phyloP scores from a whole-genome alignment of 2,888 invertebrate species.

The Rhopalosiphum nymphaeae region DNA sequence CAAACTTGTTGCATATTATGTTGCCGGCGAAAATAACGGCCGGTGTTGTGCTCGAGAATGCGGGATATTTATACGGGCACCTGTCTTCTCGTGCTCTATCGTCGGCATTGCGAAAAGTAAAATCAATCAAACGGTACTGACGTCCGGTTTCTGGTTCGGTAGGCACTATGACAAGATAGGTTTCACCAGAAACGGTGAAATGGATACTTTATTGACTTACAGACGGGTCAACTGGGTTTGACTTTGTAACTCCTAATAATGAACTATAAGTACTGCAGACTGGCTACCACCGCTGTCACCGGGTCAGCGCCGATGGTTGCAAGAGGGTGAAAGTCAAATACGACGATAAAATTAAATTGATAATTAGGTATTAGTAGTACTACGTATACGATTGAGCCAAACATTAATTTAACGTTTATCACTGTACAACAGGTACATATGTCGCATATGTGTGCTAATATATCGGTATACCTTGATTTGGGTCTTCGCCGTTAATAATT shows the following conservation, averaged over 20 bases:
- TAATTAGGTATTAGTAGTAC: not conserved
- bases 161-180: too few relatives aligned
- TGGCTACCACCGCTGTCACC: not conserved
- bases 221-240: not conserved
- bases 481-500: not conserved
- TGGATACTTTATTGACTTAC: slow-evolving; percentile 17
- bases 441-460: not conserved
- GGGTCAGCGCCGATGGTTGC: not conserved
- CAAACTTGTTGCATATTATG: not conserved
- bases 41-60: not conserved
- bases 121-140: slow-evolving; percentile 12
- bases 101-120: not conserved
- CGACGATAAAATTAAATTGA: not conserved
- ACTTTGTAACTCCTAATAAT: not conserved
- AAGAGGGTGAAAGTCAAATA: not conserved
- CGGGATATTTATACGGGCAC: not conserved
- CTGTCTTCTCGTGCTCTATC: not conserved
- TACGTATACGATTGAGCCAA: not conserved
- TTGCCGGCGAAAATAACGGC: not conserved
- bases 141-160: not conserved
- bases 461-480: not conserved
- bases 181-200: not conserved
- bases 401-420: not conserved
- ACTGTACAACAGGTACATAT: not conserved
- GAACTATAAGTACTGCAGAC: not conserved